A percentile compares a stretch with the other conserved stretches of the same genome.
Evolutionary conservation across 1,140 invertebrate genomes (phyloP).

Genomic region (Chrysomallon squamiferum): DNA sequence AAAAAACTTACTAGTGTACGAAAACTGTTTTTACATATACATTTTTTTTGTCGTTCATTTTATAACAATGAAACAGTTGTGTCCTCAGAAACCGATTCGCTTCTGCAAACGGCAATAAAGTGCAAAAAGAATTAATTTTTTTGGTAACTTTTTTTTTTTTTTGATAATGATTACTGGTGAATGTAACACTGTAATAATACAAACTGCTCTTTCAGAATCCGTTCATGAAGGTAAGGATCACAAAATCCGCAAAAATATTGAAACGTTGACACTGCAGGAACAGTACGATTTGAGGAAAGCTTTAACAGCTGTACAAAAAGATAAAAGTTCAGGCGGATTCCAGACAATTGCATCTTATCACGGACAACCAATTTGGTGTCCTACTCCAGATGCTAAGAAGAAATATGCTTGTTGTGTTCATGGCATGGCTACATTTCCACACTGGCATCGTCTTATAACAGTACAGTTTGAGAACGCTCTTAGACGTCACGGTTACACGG

Average conservation of each 20-base stretch:
- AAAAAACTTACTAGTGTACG: too few relatives aligned
- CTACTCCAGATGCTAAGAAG: slow-evolving; percentile 13
- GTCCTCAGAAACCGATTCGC: too few relatives aligned
- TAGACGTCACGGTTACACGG: slow-evolving; percentile 17
- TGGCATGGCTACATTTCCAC: slow-evolving; percentile 35
- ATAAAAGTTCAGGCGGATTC: slow-evolving; percentile 13
- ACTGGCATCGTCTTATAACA: slow-evolving; percentile 31
- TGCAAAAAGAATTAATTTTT: too few relatives aligned
- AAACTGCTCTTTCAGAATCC: too few relatives aligned
- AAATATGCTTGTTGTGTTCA: slow-evolving; percentile 24
- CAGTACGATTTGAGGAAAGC: slow-evolving; percentile 20
- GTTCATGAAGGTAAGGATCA: too few relatives aligned
- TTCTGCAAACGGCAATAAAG: too few relatives aligned
- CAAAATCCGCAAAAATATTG: slow-evolving; percentile 15
- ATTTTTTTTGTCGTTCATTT: too few relatives aligned
- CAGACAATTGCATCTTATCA: slow-evolving; percentile 15
- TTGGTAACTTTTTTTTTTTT: too few relatives aligned
- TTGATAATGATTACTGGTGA: too few relatives aligned
- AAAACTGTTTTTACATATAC: too few relatives aligned
- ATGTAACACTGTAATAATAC: too few relatives aligned
- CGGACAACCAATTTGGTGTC: slow-evolving; percentile 17
- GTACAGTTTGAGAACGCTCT: slow-evolving; percentile 29
- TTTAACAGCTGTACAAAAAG: slow-evolving; percentile 6
- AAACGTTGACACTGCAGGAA: slow-evolving; percentile 13
- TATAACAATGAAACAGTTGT: too few relatives aligned